Evolutionary conservation across 2,888 invertebrate species (phyloP).

Genomic region (Drosophila kambysellisi): DNA sequence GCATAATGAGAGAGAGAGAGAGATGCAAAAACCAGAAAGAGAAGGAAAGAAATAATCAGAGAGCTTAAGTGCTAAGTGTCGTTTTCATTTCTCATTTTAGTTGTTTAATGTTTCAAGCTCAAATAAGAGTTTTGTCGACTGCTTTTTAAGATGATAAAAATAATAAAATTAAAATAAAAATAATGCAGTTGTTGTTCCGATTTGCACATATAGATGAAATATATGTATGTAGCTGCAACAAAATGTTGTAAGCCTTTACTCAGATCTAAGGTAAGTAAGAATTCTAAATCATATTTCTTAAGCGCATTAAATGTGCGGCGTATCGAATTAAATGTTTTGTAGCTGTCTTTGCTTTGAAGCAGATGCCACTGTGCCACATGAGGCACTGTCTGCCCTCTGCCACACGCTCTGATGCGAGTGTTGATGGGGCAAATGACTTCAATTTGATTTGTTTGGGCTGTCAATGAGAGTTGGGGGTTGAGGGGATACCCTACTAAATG

Average conservation of each 20-base stretch:
- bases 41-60: neutral
- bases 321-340: constrained; percentile 12
- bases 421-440: constrained; percentile 78
- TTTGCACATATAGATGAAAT: neutral
- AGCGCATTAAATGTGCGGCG: constrained; percentile 43
- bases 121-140: neutral
- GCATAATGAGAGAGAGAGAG: neutral
- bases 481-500: constrained; percentile 10
- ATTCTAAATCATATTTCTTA: neutral
- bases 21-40: neutral
- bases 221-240: neutral
- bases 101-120: neutral
- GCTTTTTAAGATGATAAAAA: neutral
- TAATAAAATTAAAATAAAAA: neutral
- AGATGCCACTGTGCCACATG: constrained; percentile 69
- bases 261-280: neutral
- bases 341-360: constrained; percentile 23
- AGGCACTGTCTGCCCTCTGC: constrained; percentile 3
- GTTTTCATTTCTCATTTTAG: neutral
- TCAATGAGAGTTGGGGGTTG: constrained; percentile 17
- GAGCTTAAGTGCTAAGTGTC: neutral
- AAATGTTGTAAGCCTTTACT: neutral
- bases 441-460: constrained; percentile 77
- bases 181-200: neutral
- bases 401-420: constrained; percentile 41